These are phyloP conservation scores for Drosophila rufa DNA, from an alignment of 1,140 invertebrate species.

Conservation along the genomic window DNA sequence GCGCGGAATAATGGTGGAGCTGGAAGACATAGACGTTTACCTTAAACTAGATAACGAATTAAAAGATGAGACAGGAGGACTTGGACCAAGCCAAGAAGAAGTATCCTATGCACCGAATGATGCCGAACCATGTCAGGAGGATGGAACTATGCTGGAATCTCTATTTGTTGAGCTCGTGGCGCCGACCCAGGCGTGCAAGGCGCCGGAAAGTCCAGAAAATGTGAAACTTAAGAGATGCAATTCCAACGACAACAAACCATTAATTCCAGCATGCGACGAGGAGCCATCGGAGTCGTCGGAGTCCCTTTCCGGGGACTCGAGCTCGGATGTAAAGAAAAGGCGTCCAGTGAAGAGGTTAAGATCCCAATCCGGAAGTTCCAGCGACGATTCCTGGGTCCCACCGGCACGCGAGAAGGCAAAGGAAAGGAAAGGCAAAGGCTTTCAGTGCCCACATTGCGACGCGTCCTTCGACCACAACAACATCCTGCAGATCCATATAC, in stretches of 20 bases:
- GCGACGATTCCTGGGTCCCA: neutral
- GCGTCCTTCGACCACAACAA: neutral
- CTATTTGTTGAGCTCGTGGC: constrained; percentile 12
- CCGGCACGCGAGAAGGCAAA: neutral
- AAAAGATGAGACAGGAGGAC: too few relatives aligned
- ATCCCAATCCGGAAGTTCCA: too few relatives aligned
- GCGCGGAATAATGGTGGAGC: neutral
- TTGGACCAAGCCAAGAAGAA: neutral
- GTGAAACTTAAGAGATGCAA: too few relatives aligned
- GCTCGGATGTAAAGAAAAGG: too few relatives aligned
- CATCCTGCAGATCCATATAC: neutral
- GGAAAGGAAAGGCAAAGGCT: neutral
- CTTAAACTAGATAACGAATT: too few relatives aligned
- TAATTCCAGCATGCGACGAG: neutral
- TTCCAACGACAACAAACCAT: neutral
- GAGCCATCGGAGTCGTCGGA: neutral
- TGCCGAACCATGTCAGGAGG: neutral
- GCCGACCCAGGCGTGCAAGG: neutral
- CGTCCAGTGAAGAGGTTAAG: neutral
- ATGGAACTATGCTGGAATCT: neutral
- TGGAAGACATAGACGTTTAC: neutral
- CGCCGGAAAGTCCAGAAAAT: neutral
- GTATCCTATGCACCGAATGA: too few relatives aligned
- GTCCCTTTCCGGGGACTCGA: neutral
- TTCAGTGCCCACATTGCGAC: neutral